phyloP scores from a whole-genome alignment of 1,140 invertebrate species.

The Neodiprion virginianus region DNA sequence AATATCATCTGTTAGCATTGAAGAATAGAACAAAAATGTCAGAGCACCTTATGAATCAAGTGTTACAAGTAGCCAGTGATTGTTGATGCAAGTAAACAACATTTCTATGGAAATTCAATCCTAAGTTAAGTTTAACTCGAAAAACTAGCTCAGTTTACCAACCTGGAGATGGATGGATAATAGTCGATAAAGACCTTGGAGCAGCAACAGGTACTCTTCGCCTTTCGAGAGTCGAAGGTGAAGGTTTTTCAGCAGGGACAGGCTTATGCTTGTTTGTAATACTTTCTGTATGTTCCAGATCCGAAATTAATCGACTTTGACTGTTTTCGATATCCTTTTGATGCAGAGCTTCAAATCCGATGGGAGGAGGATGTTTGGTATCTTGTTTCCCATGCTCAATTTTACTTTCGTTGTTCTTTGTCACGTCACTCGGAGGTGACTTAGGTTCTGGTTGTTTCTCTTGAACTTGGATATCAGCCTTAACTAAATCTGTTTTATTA shows the following conservation, averaged over 20 bases:
- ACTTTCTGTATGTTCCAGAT: conserved; percentile 34
- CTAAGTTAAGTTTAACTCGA: not conserved
- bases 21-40: not conserved
- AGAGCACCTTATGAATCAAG: too few relatives aligned
- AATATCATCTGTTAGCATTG: conserved; percentile 42
- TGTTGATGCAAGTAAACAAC: not conserved
- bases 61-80: not conserved
- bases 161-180: conserved; percentile 38
- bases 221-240: conserved; percentile 48
- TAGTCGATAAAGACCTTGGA: conserved; percentile 60
- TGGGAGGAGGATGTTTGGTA: conserved; percentile 23
- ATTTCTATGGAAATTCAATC: too few relatives aligned
- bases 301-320: conserved; percentile 20
- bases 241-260: conserved; percentile 47
- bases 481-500: conserved; percentile 22
- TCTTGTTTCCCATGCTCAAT: conserved; percentile 35
- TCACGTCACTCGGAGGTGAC: conserved; percentile 17
- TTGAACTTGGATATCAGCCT: conserved; percentile 15
- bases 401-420: conserved; percentile 23
- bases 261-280: conserved; percentile 37
- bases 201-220: conserved; percentile 61
- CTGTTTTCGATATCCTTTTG: conserved; percentile 31
- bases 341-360: conserved; percentile 39
- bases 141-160: not conserved
- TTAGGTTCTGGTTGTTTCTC: not conserved